These are phyloP conservation scores for Palythoa heliodiscus DNA, from an alignment of 92 coral and sea anemone species.

Conservation along the genomic window DNA sequence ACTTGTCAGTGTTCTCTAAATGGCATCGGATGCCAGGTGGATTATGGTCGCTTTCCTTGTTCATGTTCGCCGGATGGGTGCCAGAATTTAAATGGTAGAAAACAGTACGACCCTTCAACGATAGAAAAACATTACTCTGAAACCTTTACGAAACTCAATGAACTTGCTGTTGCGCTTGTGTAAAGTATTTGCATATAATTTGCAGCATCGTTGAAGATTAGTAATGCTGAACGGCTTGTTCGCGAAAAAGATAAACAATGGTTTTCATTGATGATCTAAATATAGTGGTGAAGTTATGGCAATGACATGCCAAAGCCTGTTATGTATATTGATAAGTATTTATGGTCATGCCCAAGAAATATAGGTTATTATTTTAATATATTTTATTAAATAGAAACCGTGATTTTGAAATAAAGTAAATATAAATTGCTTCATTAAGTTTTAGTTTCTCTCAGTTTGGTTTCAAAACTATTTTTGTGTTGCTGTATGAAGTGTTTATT, in stretches of 20 bases:
- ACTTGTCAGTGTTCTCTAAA: slow-evolving; percentile 92
- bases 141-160: slow-evolving; percentile 76
- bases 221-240: slow-evolving; percentile 13
- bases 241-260: slow-evolving; percentile 15
- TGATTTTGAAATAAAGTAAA: background rate
- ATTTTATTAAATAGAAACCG: slow-evolving; percentile 2
- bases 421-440: background rate
- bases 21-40: slow-evolving; percentile 97
- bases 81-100: slow-evolving; percentile 84
- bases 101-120: slow-evolving; percentile 76
- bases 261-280: slow-evolving; percentile 31
- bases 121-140: slow-evolving; percentile 87
- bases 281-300: slow-evolving; percentile 42
- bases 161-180: slow-evolving; percentile 50
- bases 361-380: slow-evolving; percentile 31
- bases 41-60: slow-evolving; percentile 96
- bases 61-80: slow-evolving; percentile 89
- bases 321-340: slow-evolving; percentile 18
- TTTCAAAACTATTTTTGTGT: no score
- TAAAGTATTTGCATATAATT: slow-evolving; percentile 35
- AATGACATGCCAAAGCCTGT: slow-evolving; percentile 20
- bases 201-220: background rate
- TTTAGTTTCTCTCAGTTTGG: no score
- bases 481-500: no score
- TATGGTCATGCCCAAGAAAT: background rate